Percentiles rank a stretch among this genome's conserved stretches.
phyloP scores from a whole-genome alignment of 2,797 vertebrate genomes.

The Triplophysa bombifrons region DNA sequence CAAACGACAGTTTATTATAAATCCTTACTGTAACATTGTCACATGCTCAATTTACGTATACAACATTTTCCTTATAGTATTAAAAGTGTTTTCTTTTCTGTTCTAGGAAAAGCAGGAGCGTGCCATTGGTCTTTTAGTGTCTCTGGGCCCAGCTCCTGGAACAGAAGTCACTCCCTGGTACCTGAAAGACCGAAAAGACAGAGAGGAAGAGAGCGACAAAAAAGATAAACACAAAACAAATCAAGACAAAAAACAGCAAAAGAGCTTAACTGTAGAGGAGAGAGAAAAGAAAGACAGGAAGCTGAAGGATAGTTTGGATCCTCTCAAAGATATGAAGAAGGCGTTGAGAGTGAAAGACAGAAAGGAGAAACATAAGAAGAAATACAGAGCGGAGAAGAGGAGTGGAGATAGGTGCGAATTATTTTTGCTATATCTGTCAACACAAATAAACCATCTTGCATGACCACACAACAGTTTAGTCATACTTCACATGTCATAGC shows the following conservation, averaged over 20 bases:
- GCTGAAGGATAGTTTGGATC: slow-evolving; percentile 83
- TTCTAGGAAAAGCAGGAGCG: slow-evolving; percentile 85
- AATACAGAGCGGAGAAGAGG: slow-evolving; percentile 55
- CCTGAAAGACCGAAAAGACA: slow-evolving; percentile 73
- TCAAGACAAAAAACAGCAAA: slow-evolving; percentile 56
- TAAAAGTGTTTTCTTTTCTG: neutral
- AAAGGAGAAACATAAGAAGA: slow-evolving; percentile 67
- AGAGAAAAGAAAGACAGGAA: slow-evolving; percentile 79
- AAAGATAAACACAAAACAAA: slow-evolving; percentile 58
- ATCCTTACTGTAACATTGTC: too few species aligned
- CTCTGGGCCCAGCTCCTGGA: slow-evolving; percentile 84
- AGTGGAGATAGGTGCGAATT: slow-evolving; percentile 65
- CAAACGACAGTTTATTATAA: too few species aligned
- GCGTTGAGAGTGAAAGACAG: slow-evolving; percentile 72
- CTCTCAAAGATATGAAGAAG: slow-evolving; percentile 81
- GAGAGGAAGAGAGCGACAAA: slow-evolving; percentile 48
- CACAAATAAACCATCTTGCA: slow-evolving; percentile 1
- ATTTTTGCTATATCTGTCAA: neutral
- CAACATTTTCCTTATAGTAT: too few species aligned
- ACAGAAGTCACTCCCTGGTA: slow-evolving; percentile 87
- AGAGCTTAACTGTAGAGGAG: slow-evolving; percentile 72
- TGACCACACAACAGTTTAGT: slow-evolving; percentile 3
- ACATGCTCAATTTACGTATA: too few species aligned
- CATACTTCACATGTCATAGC: neutral
- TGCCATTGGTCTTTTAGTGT: slow-evolving; percentile 87